Percentiles rank a stretch among this genome's conserved stretches.
These are phyloP conservation scores for Craseonycteris thonglongyai DNA, from an alignment of 2,113 vertebrate genomes.

Conservation along the genomic window DNA sequence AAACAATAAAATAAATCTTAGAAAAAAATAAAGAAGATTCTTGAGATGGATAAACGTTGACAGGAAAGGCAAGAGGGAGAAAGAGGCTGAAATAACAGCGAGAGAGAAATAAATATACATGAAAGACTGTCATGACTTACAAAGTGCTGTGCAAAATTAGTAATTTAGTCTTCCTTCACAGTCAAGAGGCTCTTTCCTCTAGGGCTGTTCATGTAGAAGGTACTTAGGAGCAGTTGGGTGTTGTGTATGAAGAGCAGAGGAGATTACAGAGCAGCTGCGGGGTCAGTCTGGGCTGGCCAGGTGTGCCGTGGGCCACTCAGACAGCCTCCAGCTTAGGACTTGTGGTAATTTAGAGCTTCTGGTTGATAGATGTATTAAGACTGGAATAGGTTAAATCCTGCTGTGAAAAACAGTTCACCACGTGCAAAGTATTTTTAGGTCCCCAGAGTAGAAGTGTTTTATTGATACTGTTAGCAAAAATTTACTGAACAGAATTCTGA, in stretches of 20 bases:
- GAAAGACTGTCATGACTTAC: background rate
- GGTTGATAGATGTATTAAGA: background rate
- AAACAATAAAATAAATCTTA: no score
- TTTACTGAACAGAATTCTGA: background rate
- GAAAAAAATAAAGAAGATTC: no score
- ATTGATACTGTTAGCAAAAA: background rate
- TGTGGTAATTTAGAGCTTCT: background rate
- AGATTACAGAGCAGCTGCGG: background rate
- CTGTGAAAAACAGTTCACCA: background rate
- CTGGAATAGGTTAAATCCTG: background rate
- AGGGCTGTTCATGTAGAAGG: background rate
- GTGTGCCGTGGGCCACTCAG: background rate
- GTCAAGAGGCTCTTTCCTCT: slow-evolving; percentile 43
- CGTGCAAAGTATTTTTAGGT: slow-evolving; percentile 21
- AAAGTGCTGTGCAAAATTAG: background rate
- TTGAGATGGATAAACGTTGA: background rate
- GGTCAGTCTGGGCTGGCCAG: background rate
- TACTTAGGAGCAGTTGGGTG: background rate
- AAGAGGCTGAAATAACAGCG: background rate
- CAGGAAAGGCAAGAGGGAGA: background rate
- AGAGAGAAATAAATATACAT: background rate
- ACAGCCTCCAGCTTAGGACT: background rate
- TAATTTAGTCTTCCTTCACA: background rate
- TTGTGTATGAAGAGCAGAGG: background rate
- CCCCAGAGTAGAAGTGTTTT: background rate